Conservation (phyloP, 2,888 invertebrate genomes). For the Eristalis pertinax region DNA sequence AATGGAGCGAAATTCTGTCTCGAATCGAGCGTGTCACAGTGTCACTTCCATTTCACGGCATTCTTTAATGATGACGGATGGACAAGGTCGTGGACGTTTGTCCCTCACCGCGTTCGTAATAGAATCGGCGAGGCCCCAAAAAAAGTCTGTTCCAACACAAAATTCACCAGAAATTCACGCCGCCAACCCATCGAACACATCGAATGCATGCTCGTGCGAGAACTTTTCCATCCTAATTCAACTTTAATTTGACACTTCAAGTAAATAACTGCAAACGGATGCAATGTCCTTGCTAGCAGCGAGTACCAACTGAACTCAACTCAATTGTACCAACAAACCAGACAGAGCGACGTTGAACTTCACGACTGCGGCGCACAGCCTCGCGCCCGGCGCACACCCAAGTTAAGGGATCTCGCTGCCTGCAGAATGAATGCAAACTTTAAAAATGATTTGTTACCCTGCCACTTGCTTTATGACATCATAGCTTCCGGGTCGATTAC, state of each 20-base stretch:
- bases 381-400: background rate
- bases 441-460: slow-evolving; percentile 19
- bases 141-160: too few species aligned
- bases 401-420: background rate
- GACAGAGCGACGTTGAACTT: background rate
- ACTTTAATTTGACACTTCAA: background rate
- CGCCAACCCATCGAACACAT: too few species aligned
- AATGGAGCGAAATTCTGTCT: background rate
- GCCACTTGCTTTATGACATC: slow-evolving; percentile 27
- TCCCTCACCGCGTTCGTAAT: too few species aligned
- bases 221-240: background rate
- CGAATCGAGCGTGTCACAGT: background rate
- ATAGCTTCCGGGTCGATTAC: slow-evolving; percentile 56
- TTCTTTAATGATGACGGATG: too few species aligned
- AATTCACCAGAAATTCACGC: too few species aligned
- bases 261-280: background rate
- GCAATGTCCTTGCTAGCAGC: background rate
- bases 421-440: background rate
- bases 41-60: background rate
- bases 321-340: background rate
- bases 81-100: too few species aligned
- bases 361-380: background rate
- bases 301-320: background rate
- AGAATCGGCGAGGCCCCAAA: too few species aligned
- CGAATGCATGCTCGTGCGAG: background rate